Conservation (phyloP, 2,797 vertebrate species). For the Macropodus opercularis region DNA sequence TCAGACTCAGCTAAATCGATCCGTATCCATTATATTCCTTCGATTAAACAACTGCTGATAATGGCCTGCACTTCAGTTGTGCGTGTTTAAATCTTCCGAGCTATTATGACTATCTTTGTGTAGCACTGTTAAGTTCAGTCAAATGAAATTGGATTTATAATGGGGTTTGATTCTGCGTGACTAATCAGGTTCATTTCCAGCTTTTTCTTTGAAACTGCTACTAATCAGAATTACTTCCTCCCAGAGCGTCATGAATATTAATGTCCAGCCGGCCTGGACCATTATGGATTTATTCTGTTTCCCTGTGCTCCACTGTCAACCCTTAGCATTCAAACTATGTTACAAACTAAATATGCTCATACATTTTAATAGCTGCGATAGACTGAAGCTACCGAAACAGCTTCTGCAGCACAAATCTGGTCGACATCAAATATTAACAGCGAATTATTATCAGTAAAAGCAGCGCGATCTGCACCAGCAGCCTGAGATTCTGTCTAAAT, state of each 20-base stretch:
- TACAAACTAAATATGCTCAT: slow-evolving; percentile 30
- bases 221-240: slow-evolving; percentile 40
- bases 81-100: slow-evolving; percentile 8
- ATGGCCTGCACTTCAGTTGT: slow-evolving; percentile 2
- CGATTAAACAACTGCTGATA: slow-evolving; percentile 21
- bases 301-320: slow-evolving; percentile 22
- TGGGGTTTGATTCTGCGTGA: slow-evolving; percentile 36
- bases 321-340: slow-evolving; percentile 12
- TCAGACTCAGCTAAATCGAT: slow-evolving; percentile 17
- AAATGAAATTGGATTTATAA: slow-evolving; percentile 46
- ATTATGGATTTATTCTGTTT: slow-evolving; percentile 28
- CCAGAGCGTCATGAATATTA: slow-evolving; percentile 54
- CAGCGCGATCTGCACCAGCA: slow-evolving; percentile 25
- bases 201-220: slow-evolving; percentile 33
- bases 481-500: slow-evolving; percentile 1
- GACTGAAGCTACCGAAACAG: slow-evolving; percentile 30
- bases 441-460: slow-evolving; percentile 28
- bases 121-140: slow-evolving; percentile 21
- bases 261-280: slow-evolving; percentile 18
- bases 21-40: slow-evolving; percentile 12
- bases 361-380: slow-evolving; percentile 42
- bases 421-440: slow-evolving; percentile 53
- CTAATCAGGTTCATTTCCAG: slow-evolving; percentile 49
- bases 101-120: slow-evolving; percentile 8
- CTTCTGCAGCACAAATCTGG: slow-evolving; percentile 41